phyloP scores from a whole-genome alignment of 2,113 vertebrate genomes.

The Sus scrofa region T2T-Sscrofa CM000826.6:78470001-78470500 shows the following conservation, averaged over 20 bases:
- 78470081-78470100: too few relatives aligned
- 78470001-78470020: too few relatives aligned
- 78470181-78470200: background rate
- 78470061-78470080: too few relatives aligned
- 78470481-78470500: background rate
- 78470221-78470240: background rate
- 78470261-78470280: accelerated
- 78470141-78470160: background rate
- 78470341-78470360: background rate
- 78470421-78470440: background rate
- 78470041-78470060: too few relatives aligned
- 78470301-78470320: background rate
- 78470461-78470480: background rate
- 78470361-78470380: background rate
- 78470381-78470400: background rate
- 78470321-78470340: background rate
- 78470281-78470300: background rate
- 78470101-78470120: background rate
- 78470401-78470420: background rate
- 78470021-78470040: too few relatives aligned
- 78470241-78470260: background rate
- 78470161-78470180: background rate
- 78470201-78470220: background rate
- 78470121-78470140: background rate
- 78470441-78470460: background rate